phyloP scores from a whole-genome alignment of 2,888 invertebrate species.

The Ryuthela nishihirai region DNA sequence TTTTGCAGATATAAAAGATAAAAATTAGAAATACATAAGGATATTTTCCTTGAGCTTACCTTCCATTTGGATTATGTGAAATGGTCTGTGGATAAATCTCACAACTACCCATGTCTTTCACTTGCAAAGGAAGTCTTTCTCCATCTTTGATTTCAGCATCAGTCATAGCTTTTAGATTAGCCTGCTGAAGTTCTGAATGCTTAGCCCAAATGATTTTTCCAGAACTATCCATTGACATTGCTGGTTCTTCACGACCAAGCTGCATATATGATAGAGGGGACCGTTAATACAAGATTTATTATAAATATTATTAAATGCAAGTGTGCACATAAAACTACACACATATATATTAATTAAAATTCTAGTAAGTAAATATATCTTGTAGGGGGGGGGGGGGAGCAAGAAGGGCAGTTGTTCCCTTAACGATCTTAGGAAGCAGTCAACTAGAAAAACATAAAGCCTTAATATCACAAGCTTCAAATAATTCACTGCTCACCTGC shows the following conservation, averaged over 20 bases:
- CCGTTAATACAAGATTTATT: too few species aligned
- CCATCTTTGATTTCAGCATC: conserved; percentile 77
- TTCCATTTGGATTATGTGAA: conserved; percentile 96
- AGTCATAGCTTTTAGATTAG: conserved; percentile 78
- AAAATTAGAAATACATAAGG: background rate
- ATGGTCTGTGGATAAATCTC: conserved; percentile 99
- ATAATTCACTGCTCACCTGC: too few species aligned
- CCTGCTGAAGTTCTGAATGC: conserved; percentile 97
- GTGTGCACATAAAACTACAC: too few species aligned
- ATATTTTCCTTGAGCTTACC: conserved; percentile 55
- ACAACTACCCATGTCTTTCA: conserved; percentile 98
- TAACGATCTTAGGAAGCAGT: too few species aligned
- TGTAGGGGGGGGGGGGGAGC: too few species aligned
- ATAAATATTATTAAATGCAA: too few species aligned
- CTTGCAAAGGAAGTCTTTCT: conserved; percentile 84
- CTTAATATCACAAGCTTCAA: too few species aligned
- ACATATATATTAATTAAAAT: too few species aligned
- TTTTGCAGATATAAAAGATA: background rate
- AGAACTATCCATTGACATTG: conserved; percentile 96
- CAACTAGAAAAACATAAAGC: too few species aligned
- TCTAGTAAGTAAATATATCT: too few species aligned
- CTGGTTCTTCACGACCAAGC: conserved; percentile 96
- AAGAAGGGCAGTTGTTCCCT: too few species aligned
- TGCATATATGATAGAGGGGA: too few species aligned
- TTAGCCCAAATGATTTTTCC: conserved; percentile 99